These are phyloP conservation scores for Leucophora obtusa DNA, from an alignment of 2,888 invertebrate genomes.

Conservation along the genomic window DNA sequence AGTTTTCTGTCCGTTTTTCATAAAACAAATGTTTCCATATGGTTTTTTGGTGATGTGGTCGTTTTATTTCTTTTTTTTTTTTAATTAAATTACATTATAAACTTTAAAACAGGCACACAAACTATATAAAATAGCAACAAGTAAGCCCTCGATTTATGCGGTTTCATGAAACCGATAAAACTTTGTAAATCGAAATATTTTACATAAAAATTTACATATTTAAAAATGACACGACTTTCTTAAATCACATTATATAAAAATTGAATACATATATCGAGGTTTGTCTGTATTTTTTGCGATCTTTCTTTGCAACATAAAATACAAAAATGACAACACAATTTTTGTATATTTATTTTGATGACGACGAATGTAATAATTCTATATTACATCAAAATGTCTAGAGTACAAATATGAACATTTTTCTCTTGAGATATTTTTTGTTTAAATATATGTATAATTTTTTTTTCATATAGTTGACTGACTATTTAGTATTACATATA, in stretches of 20 bases:
- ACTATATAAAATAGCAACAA: constrained; percentile 7
- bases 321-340: neutral
- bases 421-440: constrained; percentile 17
- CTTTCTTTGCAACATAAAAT: neutral
- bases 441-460: constrained; percentile 35
- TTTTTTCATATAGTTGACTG: constrained; percentile 30
- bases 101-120: constrained; percentile 54
- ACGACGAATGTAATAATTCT: constrained; percentile 56
- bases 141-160: too few relatives aligned
- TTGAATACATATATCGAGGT: too few relatives aligned
- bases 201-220: too few relatives aligned
- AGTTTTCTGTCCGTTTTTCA: constrained; percentile 3
- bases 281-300: neutral
- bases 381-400: constrained; percentile 30
- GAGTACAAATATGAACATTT: constrained; percentile 15
- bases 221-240: too few relatives aligned
- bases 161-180: too few relatives aligned
- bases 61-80: neutral
- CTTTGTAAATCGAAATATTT: too few relatives aligned
- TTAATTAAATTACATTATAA: constrained; percentile 43
- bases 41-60: constrained; percentile 19
- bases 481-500: constrained; percentile 5
- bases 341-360: constrained; percentile 36
- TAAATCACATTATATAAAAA: too few relatives aligned
- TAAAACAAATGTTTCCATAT: constrained; percentile 58